A percentile compares a stretch with the other conserved stretches of the same genome.
Conservation (phyloP, 2,113 vertebrate species). For the Scomber scombrus region DNA sequence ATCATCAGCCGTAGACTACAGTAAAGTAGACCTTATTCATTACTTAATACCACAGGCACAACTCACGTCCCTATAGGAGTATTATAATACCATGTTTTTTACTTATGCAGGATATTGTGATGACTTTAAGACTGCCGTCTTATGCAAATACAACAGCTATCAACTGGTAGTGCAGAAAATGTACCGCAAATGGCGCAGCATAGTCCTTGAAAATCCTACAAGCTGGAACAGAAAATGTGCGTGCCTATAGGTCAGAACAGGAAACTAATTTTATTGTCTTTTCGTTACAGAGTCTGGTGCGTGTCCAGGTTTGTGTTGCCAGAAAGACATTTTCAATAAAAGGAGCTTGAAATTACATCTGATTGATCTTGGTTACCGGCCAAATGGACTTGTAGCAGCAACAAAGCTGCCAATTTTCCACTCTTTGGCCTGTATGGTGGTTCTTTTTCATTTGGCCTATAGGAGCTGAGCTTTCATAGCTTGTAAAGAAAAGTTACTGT, state of each 20-base stretch:
- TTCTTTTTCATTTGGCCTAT: conserved; percentile 33
- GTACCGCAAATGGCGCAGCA: background rate
- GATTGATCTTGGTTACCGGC: conserved; percentile 62
- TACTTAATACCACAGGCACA: background rate
- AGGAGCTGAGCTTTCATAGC: conserved; percentile 37
- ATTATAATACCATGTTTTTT: background rate
- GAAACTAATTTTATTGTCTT: conserved; percentile 30
- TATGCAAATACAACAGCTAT: conserved; percentile 33
- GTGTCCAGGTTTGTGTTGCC: background rate
- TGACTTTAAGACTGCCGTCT: conserved; percentile 41
- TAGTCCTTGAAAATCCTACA: background rate
- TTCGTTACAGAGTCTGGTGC: background rate
- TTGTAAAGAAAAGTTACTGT: conserved; percentile 54
- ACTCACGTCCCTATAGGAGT: background rate
- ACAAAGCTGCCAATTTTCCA: conserved; percentile 50
- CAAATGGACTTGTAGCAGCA: conserved; percentile 43
- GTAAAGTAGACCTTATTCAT: background rate
- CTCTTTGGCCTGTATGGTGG: conserved; percentile 31
- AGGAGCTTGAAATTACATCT: conserved; percentile 33
- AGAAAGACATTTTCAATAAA: conserved; percentile 1
- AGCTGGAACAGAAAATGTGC: background rate
- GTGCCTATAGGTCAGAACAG: background rate
- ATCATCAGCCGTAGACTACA: background rate
- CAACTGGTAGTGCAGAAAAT: background rate
- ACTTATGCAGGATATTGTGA: conserved; percentile 3